Base-by-base conservation (phyloP, 1,140 invertebrate genomes). In the Coenobita brevimanus region DNA sequence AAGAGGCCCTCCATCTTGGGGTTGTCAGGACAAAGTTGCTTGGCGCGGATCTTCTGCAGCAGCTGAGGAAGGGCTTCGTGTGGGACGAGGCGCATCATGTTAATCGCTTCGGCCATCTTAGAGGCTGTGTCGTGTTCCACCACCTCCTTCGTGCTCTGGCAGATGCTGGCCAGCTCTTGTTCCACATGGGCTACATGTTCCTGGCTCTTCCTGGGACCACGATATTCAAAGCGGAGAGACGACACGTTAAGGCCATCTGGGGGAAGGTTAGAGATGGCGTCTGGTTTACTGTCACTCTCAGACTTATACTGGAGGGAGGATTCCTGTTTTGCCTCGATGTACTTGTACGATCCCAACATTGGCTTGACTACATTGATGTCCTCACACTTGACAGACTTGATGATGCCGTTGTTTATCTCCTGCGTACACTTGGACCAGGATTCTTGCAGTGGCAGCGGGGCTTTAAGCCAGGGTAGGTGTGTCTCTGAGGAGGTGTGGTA, bases 371-470 rank as follows among this genome's bases (percentile, higher is more conserved):
- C 71, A 41, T 82, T 82, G 69, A 78, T 82, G 46, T 87, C 83
- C 21, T 67, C 50, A 69, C 89, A 89, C 30, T 6, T 85, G 43
- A 89, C 71, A 46, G 36, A 38, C 4, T 41, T 69, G 78, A 78
- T 75, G 41, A 89, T 82, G 33, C 89, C 80, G 36, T 75, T 71
- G 17, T 60, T 43, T 24, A 86, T 89, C 62, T 89, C 84, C 67
- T 89, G 89, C 57, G n/a, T 83, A 43, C 89, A 89, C 21, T 50
- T 27, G n/a, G 89, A 82, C 71, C 36, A 10, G 2, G 89, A 89
- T 62, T 43, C 71, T 38, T 82, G 38, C 33, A 87, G 73, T 36
- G 89, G 89, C 21, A 89, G 30, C 24, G 79, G 82, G 33, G 81
- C 84, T 62, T 78, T 89, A n/a, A 89, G 79, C 50, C 67, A 78